Percentiles rank a stretch among this genome's conserved stretches.
phyloP scores from a whole-genome alignment of 2,888 invertebrate species.

The Amaurobius ferox region DNA sequence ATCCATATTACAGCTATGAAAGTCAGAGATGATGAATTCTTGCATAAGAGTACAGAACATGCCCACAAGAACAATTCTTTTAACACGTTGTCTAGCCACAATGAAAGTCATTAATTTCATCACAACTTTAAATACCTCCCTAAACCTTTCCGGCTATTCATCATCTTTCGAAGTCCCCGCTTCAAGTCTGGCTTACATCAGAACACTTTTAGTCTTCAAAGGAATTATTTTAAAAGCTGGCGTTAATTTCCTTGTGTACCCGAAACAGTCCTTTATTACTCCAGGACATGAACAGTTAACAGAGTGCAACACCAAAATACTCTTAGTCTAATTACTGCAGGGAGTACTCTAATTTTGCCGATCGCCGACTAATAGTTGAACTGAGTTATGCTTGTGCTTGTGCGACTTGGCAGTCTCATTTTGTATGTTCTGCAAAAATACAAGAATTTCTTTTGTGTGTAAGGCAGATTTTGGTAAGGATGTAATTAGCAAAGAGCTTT shows the following conservation, averaged over 20 bases:
- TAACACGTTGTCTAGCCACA: neutral
- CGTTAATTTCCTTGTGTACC: constrained; percentile 6
- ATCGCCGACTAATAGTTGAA: constrained; percentile 30
- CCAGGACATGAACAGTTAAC: constrained; percentile 2
- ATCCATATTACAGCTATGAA: neutral
- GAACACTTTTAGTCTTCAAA: neutral
- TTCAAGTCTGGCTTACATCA: neutral
- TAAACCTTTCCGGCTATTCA: neutral
- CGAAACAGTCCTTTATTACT: neutral
- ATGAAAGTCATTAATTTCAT: neutral
- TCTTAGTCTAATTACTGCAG: constrained; percentile 64
- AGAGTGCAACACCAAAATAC: constrained; percentile 43
- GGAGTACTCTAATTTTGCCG: constrained; percentile 37
- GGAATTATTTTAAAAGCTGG: constrained; percentile 13
- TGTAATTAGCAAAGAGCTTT: neutral
- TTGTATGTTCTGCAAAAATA: constrained; percentile 9
- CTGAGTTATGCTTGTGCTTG: constrained; percentile 37
- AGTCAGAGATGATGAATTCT: neutral
- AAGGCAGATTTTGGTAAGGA: neutral
- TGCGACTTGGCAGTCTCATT: neutral
- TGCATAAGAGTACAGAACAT: neutral
- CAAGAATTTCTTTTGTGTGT: neutral
- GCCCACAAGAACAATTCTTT: neutral
- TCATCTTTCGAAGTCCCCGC: constrained; percentile 6
- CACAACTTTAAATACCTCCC: neutral